Evolutionary conservation across 2,888 invertebrate species (phyloP).

Genomic region (Caenorhabditis sinica): DNA sequence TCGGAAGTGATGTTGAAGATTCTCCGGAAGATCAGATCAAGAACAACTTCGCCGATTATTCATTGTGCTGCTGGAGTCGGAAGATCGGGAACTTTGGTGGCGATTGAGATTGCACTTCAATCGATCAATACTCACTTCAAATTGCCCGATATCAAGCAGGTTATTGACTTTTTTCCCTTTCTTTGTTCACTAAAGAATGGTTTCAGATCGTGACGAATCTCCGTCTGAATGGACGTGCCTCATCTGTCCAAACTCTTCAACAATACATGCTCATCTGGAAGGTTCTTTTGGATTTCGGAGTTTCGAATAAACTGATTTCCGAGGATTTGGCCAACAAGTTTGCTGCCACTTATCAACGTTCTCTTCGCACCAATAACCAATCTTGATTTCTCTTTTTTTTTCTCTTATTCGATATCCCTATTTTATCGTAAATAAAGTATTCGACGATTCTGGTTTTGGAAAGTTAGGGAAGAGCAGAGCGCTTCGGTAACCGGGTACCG

Average conservation of each 20-base stretch:
- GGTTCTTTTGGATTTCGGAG: conserved; percentile 65
- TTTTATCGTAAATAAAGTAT: neutral
- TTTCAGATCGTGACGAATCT: conserved; percentile 60
- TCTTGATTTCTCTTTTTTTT: conserved; percentile 25
- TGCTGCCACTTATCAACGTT: conserved; percentile 46
- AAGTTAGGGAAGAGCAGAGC: no score
- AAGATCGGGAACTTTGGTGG: conserved; percentile 60
- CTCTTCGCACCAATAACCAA: conserved; percentile 33
- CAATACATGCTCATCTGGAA: conserved; percentile 69
- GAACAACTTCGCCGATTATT: conserved; percentile 55
- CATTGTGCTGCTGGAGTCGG: conserved; percentile 70
- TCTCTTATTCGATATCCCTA: neutral
- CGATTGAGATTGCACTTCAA: conserved; percentile 61
- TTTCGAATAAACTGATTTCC: conserved; percentile 45
- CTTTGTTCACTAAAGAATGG: neutral
- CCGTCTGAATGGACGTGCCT: conserved; percentile 50
- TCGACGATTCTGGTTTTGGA: neutral
- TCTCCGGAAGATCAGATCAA: conserved; percentile 46
- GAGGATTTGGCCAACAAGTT: conserved; percentile 45
- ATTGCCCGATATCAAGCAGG: conserved; percentile 58
- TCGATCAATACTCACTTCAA: conserved; percentile 44
- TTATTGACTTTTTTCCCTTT: no score
- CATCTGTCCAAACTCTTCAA: conserved; percentile 65
- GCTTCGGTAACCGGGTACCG: no score
- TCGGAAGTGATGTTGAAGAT: conserved; percentile 60